These are phyloP conservation scores for Carollia perspicillata DNA, from an alignment of 2,113 vertebrate genomes.

Conservation along the genomic window DNA sequence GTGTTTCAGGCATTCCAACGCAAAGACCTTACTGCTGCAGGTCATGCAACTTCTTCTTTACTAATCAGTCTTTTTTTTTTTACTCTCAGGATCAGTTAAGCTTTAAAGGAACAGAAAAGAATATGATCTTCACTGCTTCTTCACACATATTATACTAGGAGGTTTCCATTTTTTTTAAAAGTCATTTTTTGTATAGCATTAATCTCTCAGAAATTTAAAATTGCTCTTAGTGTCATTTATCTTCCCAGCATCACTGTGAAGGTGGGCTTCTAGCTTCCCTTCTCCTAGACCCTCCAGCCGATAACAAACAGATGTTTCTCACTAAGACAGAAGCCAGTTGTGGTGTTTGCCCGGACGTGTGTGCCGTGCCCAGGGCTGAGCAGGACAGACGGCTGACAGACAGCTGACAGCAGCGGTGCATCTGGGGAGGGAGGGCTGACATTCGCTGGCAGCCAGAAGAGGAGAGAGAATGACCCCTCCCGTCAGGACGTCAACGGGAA, in stretches of 20 bases:
- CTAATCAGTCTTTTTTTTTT: not conserved
- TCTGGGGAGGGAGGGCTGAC: not conserved
- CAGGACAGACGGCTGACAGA: not conserved
- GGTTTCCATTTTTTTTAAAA: not conserved
- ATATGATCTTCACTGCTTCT: not conserved
- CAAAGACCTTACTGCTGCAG: not conserved
- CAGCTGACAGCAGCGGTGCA: not conserved
- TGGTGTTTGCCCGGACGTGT: not conserved
- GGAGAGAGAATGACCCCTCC: not conserved
- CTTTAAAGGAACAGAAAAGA: not conserved
- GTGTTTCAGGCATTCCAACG: not conserved
- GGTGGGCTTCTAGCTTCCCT: not conserved
- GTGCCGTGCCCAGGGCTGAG: not conserved
- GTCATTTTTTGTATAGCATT: not conserved
- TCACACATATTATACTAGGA: not conserved
- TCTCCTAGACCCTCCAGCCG: not conserved
- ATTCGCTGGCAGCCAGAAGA: not conserved
- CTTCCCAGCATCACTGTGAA: not conserved
- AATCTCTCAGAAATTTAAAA: slow-evolving; percentile 28
- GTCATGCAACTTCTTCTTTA: not conserved
- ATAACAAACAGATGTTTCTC: not conserved
- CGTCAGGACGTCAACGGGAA: not conserved
- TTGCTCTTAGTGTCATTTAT: not conserved
- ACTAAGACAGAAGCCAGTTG: not conserved
- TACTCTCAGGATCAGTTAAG: not conserved